phyloP scores from a whole-genome alignment of 2,797 vertebrate species.

The Columba guinea region DNA sequence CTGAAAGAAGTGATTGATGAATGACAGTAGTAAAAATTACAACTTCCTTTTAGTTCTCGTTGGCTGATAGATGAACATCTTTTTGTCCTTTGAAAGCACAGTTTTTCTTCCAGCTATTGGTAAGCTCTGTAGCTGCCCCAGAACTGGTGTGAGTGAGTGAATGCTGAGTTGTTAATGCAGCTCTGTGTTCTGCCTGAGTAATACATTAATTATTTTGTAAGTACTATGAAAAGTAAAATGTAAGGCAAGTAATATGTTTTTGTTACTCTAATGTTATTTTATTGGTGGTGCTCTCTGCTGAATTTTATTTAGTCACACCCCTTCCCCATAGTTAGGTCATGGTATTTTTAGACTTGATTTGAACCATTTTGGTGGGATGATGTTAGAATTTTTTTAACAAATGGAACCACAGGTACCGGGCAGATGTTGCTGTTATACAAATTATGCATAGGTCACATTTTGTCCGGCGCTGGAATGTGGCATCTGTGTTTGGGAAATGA shows the following conservation, averaged over 20 bases:
- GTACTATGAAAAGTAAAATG: neutral
- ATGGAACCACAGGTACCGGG: neutral
- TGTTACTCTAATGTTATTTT: neutral
- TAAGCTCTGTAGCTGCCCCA: neutral
- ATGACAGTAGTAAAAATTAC: neutral
- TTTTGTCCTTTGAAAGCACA: neutral
- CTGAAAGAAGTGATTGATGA: neutral
- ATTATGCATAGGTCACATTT: neutral
- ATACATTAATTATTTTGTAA: conserved; percentile 8
- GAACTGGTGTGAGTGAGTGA: neutral
- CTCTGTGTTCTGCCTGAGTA: neutral
- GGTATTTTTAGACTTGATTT: neutral
- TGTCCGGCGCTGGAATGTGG: neutral
- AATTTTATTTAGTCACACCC: neutral
- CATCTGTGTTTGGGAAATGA: neutral
- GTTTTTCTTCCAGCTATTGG: neutral
- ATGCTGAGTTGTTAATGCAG: neutral
- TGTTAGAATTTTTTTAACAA: neutral
- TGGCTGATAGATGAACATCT: neutral
- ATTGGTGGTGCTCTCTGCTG: neutral
- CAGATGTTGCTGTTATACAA: neutral
- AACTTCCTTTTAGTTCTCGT: neutral
- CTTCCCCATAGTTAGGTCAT: neutral
- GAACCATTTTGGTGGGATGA: neutral
- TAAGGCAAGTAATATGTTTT: neutral